Base-by-base conservation (phyloP, 2,888 invertebrate species). In the Cabera pusaria region DNA sequence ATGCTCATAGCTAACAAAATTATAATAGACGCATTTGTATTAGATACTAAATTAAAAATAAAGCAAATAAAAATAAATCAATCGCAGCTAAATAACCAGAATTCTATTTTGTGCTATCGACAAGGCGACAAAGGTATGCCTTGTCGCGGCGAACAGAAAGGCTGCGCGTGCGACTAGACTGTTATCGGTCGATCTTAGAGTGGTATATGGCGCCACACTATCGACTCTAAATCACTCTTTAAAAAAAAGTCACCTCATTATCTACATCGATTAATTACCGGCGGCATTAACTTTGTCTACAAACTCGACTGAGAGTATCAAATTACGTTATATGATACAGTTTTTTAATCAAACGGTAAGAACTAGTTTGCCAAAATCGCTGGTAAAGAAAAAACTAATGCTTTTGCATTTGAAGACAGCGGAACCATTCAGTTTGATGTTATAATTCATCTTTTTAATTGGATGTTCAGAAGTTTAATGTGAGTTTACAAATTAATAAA, bases 121-220 rank as follows among this genome's bases (percentile, higher is more conserved):
- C 48, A 52, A 55, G 55, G 50, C 45, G 31, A 42, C 51, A 56
- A 56, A 60, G 53, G 37, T 38, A 49, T 42, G 39, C 43, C 32
- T 41, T 25, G 35, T 12, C 26, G 50, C 44, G 45, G 40, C 33
- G 33, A 48, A 24, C 51, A 42, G 49, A 63, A 55, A 47, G 44
- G 44, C 56, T 50, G 64, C 64, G 63, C 64, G 65, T 60, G 64
- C 56, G 58, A 36, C 38, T 39, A 42, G 58, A 36, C 37, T 27
- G 26, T 60, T 72, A 74, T 75, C 72, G 47, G 40, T 44, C 35
- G 54, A 75, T 73, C 73, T 56, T 41, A 21, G 39, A 56, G 63
- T 44, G 46, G 44, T 35, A 68, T 68, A 72, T 74, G 74, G 77
- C 78, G 80, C 75, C 77, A 62, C 40, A 53, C 49, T 56, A 59